These are phyloP conservation scores for Melanotaenia parkinsoni DNA, from an alignment of 2,797 vertebrate genomes.

Conservation along the genomic window DNA sequence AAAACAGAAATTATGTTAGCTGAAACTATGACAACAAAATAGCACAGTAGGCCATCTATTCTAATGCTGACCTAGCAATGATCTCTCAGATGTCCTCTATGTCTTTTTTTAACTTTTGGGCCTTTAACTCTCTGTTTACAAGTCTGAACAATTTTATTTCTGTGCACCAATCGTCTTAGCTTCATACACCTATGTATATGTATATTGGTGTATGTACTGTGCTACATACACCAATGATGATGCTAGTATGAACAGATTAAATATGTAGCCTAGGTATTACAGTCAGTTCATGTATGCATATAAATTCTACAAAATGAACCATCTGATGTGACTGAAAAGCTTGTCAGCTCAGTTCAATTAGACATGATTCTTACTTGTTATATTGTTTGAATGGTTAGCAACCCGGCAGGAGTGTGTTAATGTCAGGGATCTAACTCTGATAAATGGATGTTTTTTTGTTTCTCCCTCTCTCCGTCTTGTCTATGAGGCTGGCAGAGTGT, in stretches of 20 bases:
- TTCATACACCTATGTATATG: slow-evolving; percentile 4
- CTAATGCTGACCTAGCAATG: slow-evolving; percentile 35
- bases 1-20: slow-evolving; percentile 34
- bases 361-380: slow-evolving; percentile 30
- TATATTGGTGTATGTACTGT: not conserved
- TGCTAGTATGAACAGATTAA: slow-evolving; percentile 1
- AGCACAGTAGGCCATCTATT: slow-evolving; percentile 55
- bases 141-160: not conserved
- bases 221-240: not conserved
- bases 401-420: slow-evolving; percentile 47
- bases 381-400: slow-evolving; percentile 42
- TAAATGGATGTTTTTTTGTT: slow-evolving; percentile 72
- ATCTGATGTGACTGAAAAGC: slow-evolving; percentile 24
- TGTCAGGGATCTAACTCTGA: slow-evolving; percentile 63
- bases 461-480: slow-evolving; percentile 69
- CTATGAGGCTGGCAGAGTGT: slow-evolving; percentile 78
- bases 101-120: slow-evolving; percentile 26
- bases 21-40: slow-evolving; percentile 32
- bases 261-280: slow-evolving; percentile 17
- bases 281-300: slow-evolving; percentile 1
- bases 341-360: slow-evolving; percentile 36
- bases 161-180: not conserved
- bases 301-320: slow-evolving; percentile 11
- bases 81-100: slow-evolving; percentile 13
- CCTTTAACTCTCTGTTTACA: slow-evolving; percentile 7